Conservation (phyloP, 2,888 invertebrate genomes). For the Horisme vitalbata region DNA sequence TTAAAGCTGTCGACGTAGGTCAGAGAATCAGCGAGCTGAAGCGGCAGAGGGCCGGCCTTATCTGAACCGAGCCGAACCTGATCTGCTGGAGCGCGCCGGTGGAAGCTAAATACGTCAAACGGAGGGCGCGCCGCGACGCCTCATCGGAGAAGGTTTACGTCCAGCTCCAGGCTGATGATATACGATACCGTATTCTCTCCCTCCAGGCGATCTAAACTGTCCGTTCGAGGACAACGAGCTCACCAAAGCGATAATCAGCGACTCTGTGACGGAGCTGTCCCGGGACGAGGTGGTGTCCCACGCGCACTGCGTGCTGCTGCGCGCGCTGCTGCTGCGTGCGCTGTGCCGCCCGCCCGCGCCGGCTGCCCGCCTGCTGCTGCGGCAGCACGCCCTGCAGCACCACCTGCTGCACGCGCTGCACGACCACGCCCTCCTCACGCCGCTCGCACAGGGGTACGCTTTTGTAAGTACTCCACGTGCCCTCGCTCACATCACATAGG, state of each 20-base stretch:
- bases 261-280: slow-evolving; percentile 37
- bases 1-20: too few species aligned
- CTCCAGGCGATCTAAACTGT: slow-evolving; percentile 46
- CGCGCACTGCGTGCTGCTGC: slow-evolving; percentile 48
- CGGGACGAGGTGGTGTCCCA: slow-evolving; percentile 38
- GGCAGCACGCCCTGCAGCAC: slow-evolving; percentile 47
- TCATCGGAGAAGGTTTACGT: too few species aligned
- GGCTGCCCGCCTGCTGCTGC: too few species aligned
- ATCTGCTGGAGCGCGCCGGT: too few species aligned
- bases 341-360: slow-evolving; percentile 44
- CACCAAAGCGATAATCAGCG: slow-evolving; percentile 33
- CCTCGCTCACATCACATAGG: too few species aligned
- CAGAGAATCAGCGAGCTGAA: too few species aligned
- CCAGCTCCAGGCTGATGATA: too few species aligned
- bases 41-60: too few species aligned
- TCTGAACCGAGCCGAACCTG: too few species aligned
- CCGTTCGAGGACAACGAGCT: slow-evolving; percentile 48
- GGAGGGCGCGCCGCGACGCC: too few species aligned
- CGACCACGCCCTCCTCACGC: slow-evolving; percentile 45
- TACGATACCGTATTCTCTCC: not conserved
- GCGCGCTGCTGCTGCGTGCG: slow-evolving; percentile 48
- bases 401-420: slow-evolving; percentile 49
- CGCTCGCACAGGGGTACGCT: slow-evolving; percentile 54
- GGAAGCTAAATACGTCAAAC: too few species aligned
- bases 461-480: slow-evolving; percentile 59